These are phyloP conservation scores for Dolichopus griseipennis DNA, from an alignment of 2,888 invertebrate genomes.

Conservation along the genomic window DNA sequence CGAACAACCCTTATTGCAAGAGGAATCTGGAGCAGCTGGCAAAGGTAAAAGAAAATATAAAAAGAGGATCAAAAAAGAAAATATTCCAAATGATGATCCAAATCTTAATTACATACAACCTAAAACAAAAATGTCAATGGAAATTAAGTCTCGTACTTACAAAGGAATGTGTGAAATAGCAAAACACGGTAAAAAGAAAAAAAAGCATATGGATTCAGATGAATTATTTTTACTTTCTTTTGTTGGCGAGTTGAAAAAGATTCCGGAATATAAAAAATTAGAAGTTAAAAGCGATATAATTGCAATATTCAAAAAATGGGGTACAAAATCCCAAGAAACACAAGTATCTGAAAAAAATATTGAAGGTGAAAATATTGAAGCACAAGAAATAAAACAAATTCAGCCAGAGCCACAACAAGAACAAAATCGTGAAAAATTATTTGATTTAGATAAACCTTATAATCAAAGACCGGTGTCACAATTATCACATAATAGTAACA, in stretches of 20 bases:
- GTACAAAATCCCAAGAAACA: background rate
- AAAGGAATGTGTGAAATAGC: constrained; percentile 7
- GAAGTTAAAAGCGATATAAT: background rate
- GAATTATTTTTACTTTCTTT: background rate
- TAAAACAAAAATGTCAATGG: background rate
- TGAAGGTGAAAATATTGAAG: background rate
- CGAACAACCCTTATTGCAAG: background rate
- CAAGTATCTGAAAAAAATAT: background rate
- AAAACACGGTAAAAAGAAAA: constrained; percentile 3
- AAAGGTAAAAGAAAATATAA: background rate
- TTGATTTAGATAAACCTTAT: background rate
- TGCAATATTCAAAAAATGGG: background rate
- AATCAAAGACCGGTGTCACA: constrained; percentile 7
- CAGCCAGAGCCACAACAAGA: background rate
- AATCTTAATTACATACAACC: background rate
- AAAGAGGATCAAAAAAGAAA: background rate
- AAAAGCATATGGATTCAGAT: constrained; percentile 7
- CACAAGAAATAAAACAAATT: background rate
- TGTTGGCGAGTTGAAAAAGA: background rate
- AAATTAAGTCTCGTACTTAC: background rate
- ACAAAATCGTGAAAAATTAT: background rate
- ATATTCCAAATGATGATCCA: background rate
- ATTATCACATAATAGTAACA: constrained; percentile 2
- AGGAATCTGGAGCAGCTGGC: too few species aligned
- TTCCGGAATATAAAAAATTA: background rate